phyloP scores from a whole-genome alignment of 2,888 invertebrate species.

The Drosophila nr. fundita region DNA sequence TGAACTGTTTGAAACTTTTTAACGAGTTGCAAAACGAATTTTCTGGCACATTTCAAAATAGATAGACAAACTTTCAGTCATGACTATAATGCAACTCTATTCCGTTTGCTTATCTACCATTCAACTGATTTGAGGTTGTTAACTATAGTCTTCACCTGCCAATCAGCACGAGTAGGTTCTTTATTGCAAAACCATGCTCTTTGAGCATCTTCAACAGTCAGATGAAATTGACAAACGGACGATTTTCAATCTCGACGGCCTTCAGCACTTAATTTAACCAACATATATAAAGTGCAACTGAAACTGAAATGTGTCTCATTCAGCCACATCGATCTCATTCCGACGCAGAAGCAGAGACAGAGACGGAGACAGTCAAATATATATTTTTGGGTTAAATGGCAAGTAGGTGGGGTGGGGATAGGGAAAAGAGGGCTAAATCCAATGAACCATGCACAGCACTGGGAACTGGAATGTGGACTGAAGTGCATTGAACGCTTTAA shows the following conservation, averaged over 20 bases:
- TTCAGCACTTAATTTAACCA: neutral
- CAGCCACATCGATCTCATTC: conserved; percentile 1
- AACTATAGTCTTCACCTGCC: neutral
- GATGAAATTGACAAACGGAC: conserved; percentile 2
- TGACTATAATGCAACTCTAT: neutral
- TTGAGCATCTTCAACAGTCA: neutral
- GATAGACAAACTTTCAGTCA: neutral
- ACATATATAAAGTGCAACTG: conserved; percentile 6
- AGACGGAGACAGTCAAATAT: conserved; percentile 14
- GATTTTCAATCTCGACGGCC: neutral
- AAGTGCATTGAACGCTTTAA: conserved; percentile 52
- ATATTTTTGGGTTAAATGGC: conserved; percentile 20
- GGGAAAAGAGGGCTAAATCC: conserved; percentile 21
- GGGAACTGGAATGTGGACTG: conserved; percentile 22
- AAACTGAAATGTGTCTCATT: conserved; percentile 14
- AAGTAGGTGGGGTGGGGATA: neutral
- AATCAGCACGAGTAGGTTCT: neutral
- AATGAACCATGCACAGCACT: conserved; percentile 45
- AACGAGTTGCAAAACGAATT: neutral
- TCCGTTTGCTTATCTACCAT: neutral
- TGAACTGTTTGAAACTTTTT: neutral
- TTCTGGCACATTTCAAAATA: neutral
- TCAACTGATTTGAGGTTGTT: neutral
- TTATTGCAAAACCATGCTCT: neutral
- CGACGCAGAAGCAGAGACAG: neutral